Percentiles rank a stretch among this genome's conserved stretches.
These are phyloP conservation scores for Neogobius melanostomus DNA, from an alignment of 2,113 vertebrate species.

Conservation along the genomic window DNA sequence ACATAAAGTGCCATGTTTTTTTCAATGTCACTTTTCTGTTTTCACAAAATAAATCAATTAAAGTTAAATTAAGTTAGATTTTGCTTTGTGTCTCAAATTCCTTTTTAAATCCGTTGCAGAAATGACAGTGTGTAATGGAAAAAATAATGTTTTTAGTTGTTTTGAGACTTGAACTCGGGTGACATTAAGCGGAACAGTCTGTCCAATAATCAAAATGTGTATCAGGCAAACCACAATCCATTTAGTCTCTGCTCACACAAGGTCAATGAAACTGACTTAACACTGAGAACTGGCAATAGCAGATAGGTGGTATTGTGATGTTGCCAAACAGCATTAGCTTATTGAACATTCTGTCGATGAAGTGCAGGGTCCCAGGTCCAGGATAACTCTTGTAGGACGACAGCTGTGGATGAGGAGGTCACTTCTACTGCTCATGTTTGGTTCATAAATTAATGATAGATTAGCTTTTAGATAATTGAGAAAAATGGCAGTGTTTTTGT, in stretches of 20 bases:
- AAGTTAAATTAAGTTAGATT: too few species aligned
- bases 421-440: constrained; percentile 26
- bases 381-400: constrained; percentile 46
- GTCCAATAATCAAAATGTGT: constrained; percentile 17
- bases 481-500: constrained; percentile 30
- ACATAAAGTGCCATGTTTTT: too few species aligned
- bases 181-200: constrained; percentile 17
- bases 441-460: constrained; percentile 45
- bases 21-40: too few species aligned
- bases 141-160: background rate
- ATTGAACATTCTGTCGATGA: constrained; percentile 46
- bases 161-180: constrained; percentile 3
- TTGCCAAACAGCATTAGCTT: constrained; percentile 61
- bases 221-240: constrained; percentile 31
- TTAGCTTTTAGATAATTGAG: constrained; percentile 63
- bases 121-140: background rate
- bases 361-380: constrained; percentile 17
- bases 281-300: constrained; percentile 16
- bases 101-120: too few species aligned
- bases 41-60: too few species aligned
- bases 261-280: constrained; percentile 27
- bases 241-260: constrained; percentile 18
- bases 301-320: constrained; percentile 25
- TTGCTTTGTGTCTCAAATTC: too few species aligned
- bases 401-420: constrained; percentile 38